phyloP scores from a whole-genome alignment of 2,797 vertebrate species.

The Potorous gilbertii region DNA sequence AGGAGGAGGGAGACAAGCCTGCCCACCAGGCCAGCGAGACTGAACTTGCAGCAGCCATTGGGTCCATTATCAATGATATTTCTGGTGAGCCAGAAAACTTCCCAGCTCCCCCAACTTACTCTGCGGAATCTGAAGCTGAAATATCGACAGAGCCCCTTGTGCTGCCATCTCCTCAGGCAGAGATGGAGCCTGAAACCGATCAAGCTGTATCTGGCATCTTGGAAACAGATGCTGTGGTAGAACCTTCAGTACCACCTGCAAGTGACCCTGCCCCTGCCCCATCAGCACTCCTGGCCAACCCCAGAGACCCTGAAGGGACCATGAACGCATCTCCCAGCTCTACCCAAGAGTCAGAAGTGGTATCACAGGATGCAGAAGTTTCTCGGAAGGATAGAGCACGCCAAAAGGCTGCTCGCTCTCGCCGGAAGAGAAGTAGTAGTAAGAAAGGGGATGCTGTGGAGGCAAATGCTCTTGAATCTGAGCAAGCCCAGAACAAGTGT shows the following conservation, averaged over 20 bases:
- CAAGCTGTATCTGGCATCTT: constrained; percentile 89
- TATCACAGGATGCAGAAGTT: constrained; percentile 77
- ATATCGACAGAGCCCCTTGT: constrained; percentile 84
- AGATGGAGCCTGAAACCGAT: constrained; percentile 90
- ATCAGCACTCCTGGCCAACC: constrained; percentile 50
- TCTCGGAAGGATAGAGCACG: constrained; percentile 90
- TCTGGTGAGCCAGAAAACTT: constrained; percentile 92
- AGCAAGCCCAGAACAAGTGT: constrained; percentile 80
- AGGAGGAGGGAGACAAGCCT: constrained; percentile 92
- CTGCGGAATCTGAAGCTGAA: constrained; percentile 82
- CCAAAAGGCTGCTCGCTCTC: constrained; percentile 89
- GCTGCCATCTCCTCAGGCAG: constrained; percentile 87
- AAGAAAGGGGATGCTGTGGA: constrained; percentile 86
- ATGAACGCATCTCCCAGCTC: constrained; percentile 81
- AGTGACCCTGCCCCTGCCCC: constrained; percentile 70
- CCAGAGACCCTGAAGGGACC: constrained; percentile 85
- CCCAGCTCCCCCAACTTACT: constrained; percentile 90
- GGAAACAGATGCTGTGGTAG: constrained; percentile 79
- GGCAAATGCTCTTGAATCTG: constrained; percentile 80
- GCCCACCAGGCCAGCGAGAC: constrained; percentile 96
- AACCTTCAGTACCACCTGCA: constrained; percentile 60
- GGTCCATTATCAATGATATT: constrained; percentile 96
- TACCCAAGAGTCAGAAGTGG: constrained; percentile 76
- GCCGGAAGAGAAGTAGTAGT: constrained; percentile 88
- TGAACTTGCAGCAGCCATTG: constrained; percentile 97